Conservation (phyloP, 1,140 invertebrate species). For the Zaprionus taronus region DNA sequence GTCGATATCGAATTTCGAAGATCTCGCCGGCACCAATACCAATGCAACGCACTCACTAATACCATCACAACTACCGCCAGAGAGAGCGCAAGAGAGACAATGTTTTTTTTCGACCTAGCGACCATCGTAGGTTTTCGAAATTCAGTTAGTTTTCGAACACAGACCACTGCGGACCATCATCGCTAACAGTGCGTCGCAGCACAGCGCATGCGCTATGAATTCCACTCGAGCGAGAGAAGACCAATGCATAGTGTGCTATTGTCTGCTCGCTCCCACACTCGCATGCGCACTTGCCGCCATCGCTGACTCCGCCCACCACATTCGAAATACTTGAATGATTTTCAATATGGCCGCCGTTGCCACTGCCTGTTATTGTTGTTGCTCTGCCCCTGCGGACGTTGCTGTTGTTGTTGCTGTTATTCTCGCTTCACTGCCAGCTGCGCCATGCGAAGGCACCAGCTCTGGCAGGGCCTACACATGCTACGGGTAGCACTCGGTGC, state of each 20-base stretch:
- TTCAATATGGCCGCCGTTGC: conserved; percentile 82
- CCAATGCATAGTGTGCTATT: conserved; percentile 33
- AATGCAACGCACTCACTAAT: conserved; percentile 39
- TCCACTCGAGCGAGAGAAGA: conserved; percentile 18
- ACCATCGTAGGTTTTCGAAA: conserved; percentile 58
- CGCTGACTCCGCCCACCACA: conserved; percentile 72
- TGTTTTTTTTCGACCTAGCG: conserved; percentile 11
- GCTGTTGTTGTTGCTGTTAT: conserved; percentile 30
- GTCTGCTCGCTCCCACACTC: conserved; percentile 65
- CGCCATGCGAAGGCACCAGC: conserved; percentile 41
- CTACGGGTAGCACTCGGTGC: conserved; percentile 18
- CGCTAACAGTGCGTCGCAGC: conserved; percentile 26
- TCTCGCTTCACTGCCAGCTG: conserved; percentile 42
- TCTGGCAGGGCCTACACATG: conserved; percentile 31
- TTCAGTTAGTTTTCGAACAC: conserved; percentile 69
- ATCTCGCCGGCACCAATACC: conserved; percentile 66
- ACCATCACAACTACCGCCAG: conserved; percentile 8
- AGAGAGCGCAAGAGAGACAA: conserved; percentile 10
- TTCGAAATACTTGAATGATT: conserved; percentile 84
- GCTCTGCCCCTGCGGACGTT: conserved; percentile 11
- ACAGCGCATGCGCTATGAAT: conserved; percentile 50
- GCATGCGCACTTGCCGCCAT: conserved; percentile 58
- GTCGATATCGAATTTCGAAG: conserved; percentile 74
- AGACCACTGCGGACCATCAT: conserved; percentile 43
- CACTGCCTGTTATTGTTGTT: conserved; percentile 40